Conservation (phyloP, 2,113 vertebrate species). For the Glaucidium brasilianum region DNA sequence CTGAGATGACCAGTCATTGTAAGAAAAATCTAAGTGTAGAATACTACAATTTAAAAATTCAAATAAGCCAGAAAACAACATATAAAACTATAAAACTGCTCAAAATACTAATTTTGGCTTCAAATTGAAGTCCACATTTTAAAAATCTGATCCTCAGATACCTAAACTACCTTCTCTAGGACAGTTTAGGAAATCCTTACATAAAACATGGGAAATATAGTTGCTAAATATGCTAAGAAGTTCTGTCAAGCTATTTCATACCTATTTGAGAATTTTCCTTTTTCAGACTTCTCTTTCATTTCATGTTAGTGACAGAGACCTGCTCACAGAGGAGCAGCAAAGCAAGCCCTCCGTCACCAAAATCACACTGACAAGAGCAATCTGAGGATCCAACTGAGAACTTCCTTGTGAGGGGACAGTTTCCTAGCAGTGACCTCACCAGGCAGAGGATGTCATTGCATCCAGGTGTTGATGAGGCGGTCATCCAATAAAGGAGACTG, state of each 20-base stretch:
- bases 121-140: not conserved
- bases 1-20: accelerated
- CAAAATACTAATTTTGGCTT: not conserved
- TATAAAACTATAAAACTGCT: not conserved
- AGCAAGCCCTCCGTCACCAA: not conserved
- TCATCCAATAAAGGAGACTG: slow-evolving; percentile 29
- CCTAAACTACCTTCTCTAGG: not conserved
- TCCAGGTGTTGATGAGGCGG: not conserved
- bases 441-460: not conserved
- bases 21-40: not conserved
- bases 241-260: not conserved
- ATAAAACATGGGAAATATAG: not conserved
- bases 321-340: not conserved
- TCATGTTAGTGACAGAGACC: not conserved
- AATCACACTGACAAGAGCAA: not conserved
- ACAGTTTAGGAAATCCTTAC: not conserved
- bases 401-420: not conserved
- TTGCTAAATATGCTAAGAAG: not conserved
- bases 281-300: not conserved
- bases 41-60: not conserved
- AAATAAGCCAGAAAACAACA: not conserved
- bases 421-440: not conserved
- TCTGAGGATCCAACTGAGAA: not conserved
- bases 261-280: not conserved
- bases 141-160: not conserved